Evolutionary conservation across 2,888 invertebrate genomes (phyloP), one percentile per base, ranked within the genome.

Genomic region (Chloroclystis v-ata): DNA sequence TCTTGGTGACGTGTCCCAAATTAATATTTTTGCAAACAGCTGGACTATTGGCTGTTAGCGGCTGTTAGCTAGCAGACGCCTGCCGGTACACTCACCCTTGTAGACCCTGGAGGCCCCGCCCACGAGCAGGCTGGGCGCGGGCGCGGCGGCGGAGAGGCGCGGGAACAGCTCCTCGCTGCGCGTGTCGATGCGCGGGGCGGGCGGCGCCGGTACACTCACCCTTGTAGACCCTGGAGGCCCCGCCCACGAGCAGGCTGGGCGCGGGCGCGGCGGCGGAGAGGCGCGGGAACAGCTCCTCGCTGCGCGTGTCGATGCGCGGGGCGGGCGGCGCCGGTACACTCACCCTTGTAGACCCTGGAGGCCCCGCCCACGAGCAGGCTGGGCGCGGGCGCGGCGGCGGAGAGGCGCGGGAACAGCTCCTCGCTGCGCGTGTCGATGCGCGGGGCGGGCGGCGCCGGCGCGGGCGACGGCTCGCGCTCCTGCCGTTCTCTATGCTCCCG

Each of bases 151-250:
- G 3, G 82, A 82, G 24, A 89, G 75, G 1, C 86, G 78, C 61
- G 89, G 89, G 75, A 89, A 89, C 56, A 89, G 88, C 57, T 79
- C 80, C 53, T 78, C 83, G 65, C 85, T 88, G 58, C 78, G 77
- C 16, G 89, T 89, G 74, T 89, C 89, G 54, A 89, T 82, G 56
- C 69, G 58, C n/a, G 69, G 61, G n/a, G n/a, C n/a, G n/a, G n/a
- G n/a, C n/a, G n/a, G n/a, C n/a, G n/a, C n/a, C n/a, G n/a, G n/a
- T n/a, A n/a, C n/a, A n/a, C n/a, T n/a, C n/a, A 82, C 82, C 77
- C 69, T 72, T 75, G 49, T 78, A 79, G 0, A 67, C 60, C 25
- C 71, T 63, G 13, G 63, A 55, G 8, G 76, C 60, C 1, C 55
- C 66, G 1, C 61, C 56, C 35, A 69, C 61, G 35, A 75, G 37